Evolutionary conservation across 2,113 vertebrate genomes (phyloP), one percentile per base, ranked within the genome.

Genomic region (Istiophorus platypterus): DNA sequence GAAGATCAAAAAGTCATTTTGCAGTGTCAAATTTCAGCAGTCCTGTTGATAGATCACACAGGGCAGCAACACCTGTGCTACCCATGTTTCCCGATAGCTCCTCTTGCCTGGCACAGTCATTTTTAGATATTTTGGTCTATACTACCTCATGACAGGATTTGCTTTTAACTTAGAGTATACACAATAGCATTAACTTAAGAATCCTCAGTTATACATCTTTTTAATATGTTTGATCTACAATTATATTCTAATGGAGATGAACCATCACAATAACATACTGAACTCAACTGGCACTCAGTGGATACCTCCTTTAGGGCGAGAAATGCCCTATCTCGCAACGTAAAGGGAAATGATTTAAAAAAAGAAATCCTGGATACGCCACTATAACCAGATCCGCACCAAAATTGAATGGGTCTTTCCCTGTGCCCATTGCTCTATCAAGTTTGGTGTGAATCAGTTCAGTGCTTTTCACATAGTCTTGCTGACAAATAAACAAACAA

Each of bases 1-100:
- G 78, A 29, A 82, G 70, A 85, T 89, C 87, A 85, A 80, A 88
- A 86, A 80, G 67, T 87, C 78, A 73, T 68, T 88, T 85, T 87
- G 88, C 82, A 86, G 82, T 84, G 87, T 81, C 59, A 68, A 14
- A 87, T 86, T 85, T 76, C 69, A 79, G 29, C 81, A 77, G 66
- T 77, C 34, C 14, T 72, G 75, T 81, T 85, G 80, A 91, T 86
- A 78, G 74, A 66, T 59, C 72, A 61, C 73, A 78, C 58, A 37
- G 62, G 31, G 61, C 66, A 77, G 12, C 68, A 51, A 42, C 62
- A 49, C 69, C 84, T 67, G 77, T 75, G 77, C 67, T 27, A 18
- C 29, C 41, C 61, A 5, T 27, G 77, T 75, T 65, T 82, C 76
- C 75, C 82, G 66, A 51, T 76, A 86, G 86, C 75, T 15, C 68